A percentile compares a stretch with the other conserved stretches of the same genome.
These are phyloP conservation scores for Artibeus jamaicensis DNA, from an alignment of 2,797 vertebrate species.

Conservation along the genomic window DNA sequence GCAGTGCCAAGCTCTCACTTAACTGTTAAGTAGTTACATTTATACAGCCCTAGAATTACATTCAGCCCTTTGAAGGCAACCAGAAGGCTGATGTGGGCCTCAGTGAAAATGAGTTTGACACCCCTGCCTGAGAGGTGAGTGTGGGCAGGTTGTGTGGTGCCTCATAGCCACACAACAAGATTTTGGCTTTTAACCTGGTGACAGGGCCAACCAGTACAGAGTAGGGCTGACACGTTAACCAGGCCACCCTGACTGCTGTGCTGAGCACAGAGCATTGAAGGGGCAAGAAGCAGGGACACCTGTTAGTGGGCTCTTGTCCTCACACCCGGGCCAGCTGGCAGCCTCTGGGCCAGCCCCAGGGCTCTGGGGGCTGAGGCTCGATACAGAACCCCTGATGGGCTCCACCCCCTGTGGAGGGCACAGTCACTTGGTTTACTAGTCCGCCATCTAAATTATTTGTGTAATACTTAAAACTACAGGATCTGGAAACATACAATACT, in stretches of 20 bases:
- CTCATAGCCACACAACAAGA: background rate
- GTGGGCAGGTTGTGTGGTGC: background rate
- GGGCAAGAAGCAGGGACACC: background rate
- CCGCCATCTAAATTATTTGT: constrained; percentile 63
- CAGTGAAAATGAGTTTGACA: too few species aligned
- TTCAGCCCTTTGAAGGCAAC: too few species aligned
- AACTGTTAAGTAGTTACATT: too few species aligned
- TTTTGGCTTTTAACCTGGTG: background rate
- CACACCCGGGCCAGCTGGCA: background rate
- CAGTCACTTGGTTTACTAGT: constrained; percentile 7
- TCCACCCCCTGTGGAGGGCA: background rate
- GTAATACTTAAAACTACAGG: constrained; percentile 60
- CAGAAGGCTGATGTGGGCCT: too few species aligned
- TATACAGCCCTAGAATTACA: too few species aligned
- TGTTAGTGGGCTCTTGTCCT: background rate
- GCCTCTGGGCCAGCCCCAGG: background rate
- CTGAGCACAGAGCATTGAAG: fast-evolving
- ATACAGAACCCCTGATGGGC: background rate
- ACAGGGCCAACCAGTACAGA: too few species aligned
- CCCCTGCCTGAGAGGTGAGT: background rate
- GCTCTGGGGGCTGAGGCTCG: background rate
- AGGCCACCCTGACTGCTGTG: background rate
- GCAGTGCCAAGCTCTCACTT: too few species aligned
- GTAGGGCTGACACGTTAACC: background rate
- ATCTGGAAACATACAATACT: constrained; percentile 62